Evolutionary conservation across 2,797 vertebrate genomes (phyloP), one percentile per base, ranked within the genome.

Genomic region (Pempheris klunzingeri): DNA sequence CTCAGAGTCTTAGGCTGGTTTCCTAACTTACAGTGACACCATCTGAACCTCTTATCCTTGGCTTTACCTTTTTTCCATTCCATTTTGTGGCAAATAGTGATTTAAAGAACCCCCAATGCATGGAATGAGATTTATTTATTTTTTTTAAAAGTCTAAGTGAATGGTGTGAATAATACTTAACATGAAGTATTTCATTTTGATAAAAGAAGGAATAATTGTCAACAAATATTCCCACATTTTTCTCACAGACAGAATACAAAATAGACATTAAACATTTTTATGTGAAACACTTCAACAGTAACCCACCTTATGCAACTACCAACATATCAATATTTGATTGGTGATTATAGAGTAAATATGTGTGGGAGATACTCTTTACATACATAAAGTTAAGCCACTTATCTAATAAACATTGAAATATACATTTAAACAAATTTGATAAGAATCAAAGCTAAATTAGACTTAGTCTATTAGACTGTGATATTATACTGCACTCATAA

Each of bases 81-180:
- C n/a, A 44, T 74, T 79, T 57, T 39, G 3, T 85, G 53, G 39
- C 54, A 62, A 74, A 83, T 64, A 62, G 92, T 92, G 92, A 92
- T 85, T 88, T 84, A 90, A 93, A 92, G 91, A 94, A 91, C 90
- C 90, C 90, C 70, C 34, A 53, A 36, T 84, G 80, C 81, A 89
- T 78, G 81, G 79, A 77, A 73, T 78, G 38, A 83, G 38, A 83
- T n/a, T n/a, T n/a, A n/a, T n/a, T n/a, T n/a, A n/a, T n/a, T n/a
- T n/a, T n/a, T n/a, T n/a, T n/a, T 70, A 32, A 32, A 32, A 32
- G 17, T 46, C 28, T 59, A 24, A 58, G 20, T 60, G 65, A 88
- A 54, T 79, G 59, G 28, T 83, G 57, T 80, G 57, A 71, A 76
- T 39, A 80, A 69, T 63, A 36, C 12, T 61, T 69, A 65, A 87